Evolutionary conservation across 1,140 invertebrate species (phyloP), one percentile per base, ranked within the genome.

Genomic region (Paramacrobiotus metropolitanus): DNA sequence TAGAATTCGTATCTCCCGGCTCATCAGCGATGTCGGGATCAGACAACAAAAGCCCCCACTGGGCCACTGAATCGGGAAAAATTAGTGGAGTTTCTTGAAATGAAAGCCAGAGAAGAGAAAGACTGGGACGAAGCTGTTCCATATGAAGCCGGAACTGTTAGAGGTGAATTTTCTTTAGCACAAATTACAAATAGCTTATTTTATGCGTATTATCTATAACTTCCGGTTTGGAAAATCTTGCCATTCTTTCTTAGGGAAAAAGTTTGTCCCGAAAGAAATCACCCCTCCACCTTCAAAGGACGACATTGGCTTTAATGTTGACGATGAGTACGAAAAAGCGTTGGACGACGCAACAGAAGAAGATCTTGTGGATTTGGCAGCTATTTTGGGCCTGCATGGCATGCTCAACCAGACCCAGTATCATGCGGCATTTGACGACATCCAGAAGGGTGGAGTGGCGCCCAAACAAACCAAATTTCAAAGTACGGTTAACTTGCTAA

Each of bases 331-430:
- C 74, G 91, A 94, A 73, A 80, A 84, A 70, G 90, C 93, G n/a
- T 77, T 98, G 21, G 80, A 77, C 21, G 77, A 79, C 67, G 94
- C 94, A 34, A 81, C 86, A 64, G 93, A 98, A 77, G 89, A 95
- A 75, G 94, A 99, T 79, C 85, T 99, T 65, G 96, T 98, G 67
- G 94, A 99, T 79, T 79, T 99, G 68, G 94, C 94, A 91, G 92
- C 91, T 76, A 94, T 96, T 74, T 79, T 97, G 64, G 94, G 94
- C 68, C 94, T 99, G 78, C 93, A 97, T 76, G 96, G 92, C 60
- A 95, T 98, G 87, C 87, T 99, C 83, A 98, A 96, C 76, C 94
- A 98, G 79, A 91, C 95, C 72, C 94, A 99, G 74, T 99, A 95
- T 75, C 90, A 97, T 75, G 91, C 92, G 60, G 94, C 92, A 44